Base-by-base conservation (phyloP, 2,113 vertebrate species). In the Apaloderma vittatum region DNA sequence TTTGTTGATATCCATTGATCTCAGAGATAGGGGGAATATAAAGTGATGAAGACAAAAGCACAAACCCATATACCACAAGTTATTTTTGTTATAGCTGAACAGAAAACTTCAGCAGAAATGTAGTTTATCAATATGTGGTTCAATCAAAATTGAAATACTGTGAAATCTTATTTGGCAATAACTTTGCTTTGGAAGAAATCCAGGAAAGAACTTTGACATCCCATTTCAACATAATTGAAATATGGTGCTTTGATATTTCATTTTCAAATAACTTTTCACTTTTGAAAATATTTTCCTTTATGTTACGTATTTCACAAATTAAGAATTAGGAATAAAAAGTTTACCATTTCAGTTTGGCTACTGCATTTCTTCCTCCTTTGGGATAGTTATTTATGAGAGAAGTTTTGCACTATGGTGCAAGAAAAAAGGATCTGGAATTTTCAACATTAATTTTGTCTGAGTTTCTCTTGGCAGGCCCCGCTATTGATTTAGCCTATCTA, bases 111-210 rank as follows among this genome's bases (percentile, higher is more conserved):
- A 89, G 45, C 36, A 72, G 57, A 82, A 93, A 43, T 81, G 15
- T 45, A 49, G 10, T 79, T 81, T 52, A 59, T 61, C 1, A 1
- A 15, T 52, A 30, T 43, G 10, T 51, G 40, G 30, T 48, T 45
- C 36, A 30, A 73, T 46, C 24, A 51, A 75, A 87, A 84, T 24
- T 61, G 34, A 71, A 88, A 70, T 22, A 65, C 45, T 57, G 6
- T 34, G 32, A 81, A 67, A 89, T 46, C 8, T 61, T 77, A 45
- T 84, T 94, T 87, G 49, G 23, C 29, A 68, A 40, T 51, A 75
- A 40, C 36, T 96, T 75, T 86, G 21, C 15, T 78, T 71, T 71
- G 48, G n/a, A 84, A 95, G n/a, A 92, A 88, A 95, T 54, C 8
- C 5, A 84, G 54, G 26, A 87, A 72, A 55, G 9, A 82, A 86